A percentile compares a stretch with the other conserved stretches of the same genome.
Conservation (phyloP, 1,140 invertebrate species). For the Leucophenga varia region DNA sequence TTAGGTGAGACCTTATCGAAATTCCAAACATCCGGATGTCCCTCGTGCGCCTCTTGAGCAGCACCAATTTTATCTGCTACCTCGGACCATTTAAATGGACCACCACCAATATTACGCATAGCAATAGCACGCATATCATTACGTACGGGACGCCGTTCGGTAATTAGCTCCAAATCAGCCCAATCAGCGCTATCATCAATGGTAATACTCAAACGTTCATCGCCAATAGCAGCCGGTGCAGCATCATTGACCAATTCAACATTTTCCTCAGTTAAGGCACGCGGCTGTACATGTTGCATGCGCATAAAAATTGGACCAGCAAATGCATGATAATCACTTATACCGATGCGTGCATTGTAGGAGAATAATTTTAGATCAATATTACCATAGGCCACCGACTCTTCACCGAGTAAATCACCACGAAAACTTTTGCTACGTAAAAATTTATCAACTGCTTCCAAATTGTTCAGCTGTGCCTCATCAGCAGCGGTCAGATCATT, state of each 20-base stretch:
- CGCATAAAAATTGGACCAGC: constrained; percentile 50
- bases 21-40: constrained; percentile 76
- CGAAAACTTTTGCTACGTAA: constrained; percentile 46
- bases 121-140: constrained; percentile 51
- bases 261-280: constrained; percentile 3
- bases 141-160: constrained; percentile 41
- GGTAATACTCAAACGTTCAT: constrained; percentile 38
- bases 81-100: constrained; percentile 74
- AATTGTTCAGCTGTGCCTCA: constrained; percentile 36
- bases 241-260: background rate
- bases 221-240: constrained; percentile 25
- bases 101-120: constrained; percentile 28
- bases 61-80: constrained; percentile 60
- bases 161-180: constrained; percentile 45
- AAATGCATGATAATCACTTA: constrained; percentile 51
- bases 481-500: constrained; percentile 59
- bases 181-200: constrained; percentile 38
- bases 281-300: constrained; percentile 35
- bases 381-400: constrained; percentile 53
- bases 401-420: constrained; percentile 48
- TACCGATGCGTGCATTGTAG: constrained; percentile 39
- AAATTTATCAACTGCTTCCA: constrained; percentile 43
- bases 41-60: constrained; percentile 63
- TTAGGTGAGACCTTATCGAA: constrained; percentile 63
- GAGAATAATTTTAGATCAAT: constrained; percentile 54